A percentile compares a stretch with the other conserved stretches of the same genome.
Conservation (phyloP, 2,888 invertebrate species). For the Eueremaeus valkanovi region DNA sequence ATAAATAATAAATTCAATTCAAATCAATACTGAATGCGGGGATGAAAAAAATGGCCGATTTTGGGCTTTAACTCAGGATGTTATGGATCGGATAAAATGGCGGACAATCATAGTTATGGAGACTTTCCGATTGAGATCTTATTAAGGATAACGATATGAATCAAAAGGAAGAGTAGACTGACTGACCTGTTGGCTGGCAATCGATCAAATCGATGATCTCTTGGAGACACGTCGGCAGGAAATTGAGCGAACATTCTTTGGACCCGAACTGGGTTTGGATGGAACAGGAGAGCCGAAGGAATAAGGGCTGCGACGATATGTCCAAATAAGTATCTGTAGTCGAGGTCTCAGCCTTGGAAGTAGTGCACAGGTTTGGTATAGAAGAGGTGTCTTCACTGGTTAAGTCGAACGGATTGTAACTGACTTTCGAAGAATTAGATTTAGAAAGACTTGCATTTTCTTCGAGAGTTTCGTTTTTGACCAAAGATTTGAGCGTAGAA, state of each 20-base stretch:
- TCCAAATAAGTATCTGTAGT: constrained; percentile 7
- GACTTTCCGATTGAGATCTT: no score
- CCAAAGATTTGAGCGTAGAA: background rate
- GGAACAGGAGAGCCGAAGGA: background rate
- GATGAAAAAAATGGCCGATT: no score
- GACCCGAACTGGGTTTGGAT: background rate
- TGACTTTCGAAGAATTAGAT: background rate
- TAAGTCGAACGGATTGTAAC: background rate
- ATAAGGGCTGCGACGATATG: background rate
- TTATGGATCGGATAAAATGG: no score
- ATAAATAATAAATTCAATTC: no score
- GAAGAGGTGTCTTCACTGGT: background rate
- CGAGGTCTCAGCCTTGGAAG: background rate
- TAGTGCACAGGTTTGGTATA: background rate
- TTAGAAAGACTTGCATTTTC: background rate
- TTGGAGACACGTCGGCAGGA: constrained; percentile 9
- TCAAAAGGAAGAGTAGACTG: background rate
- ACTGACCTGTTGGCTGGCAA: background rate
- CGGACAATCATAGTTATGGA: no score
- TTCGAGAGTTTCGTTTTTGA: background rate
- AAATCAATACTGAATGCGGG: no score
- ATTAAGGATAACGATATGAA: background rate
- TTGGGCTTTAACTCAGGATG: no score
- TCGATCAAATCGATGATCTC: background rate
- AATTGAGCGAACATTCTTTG: constrained; percentile 16